phyloP scores from a whole-genome alignment of 2,888 invertebrate species.

The Cheilosia impressa region DNA sequence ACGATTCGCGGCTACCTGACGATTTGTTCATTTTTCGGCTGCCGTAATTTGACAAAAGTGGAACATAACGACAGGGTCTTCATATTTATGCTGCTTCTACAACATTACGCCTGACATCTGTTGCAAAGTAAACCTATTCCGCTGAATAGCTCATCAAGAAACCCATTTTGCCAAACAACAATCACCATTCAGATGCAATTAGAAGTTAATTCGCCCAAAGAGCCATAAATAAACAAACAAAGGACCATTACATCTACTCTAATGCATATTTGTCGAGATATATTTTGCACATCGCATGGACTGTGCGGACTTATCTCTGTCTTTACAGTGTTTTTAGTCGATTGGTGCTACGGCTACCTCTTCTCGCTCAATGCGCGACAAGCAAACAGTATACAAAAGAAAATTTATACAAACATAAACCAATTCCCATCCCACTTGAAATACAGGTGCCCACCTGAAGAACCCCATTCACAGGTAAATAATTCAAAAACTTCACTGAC shows the following conservation, averaged over 20 bases:
- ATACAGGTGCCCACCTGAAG: slow-evolving; percentile 38
- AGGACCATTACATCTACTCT: slow-evolving; percentile 26
- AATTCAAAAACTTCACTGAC: slow-evolving; percentile 31
- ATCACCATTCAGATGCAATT: slow-evolving; percentile 28
- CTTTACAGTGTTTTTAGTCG: neutral
- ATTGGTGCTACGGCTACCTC: neutral
- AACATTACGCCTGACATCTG: neutral
- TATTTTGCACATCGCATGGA: slow-evolving; percentile 19
- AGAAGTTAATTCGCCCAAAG: slow-evolving; percentile 13
- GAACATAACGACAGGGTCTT: neutral
- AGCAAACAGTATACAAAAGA: slow-evolving; percentile 8
- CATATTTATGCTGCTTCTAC: neutral
- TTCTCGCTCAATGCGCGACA: neutral
- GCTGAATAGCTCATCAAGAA: neutral
- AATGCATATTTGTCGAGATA: slow-evolving; percentile 28
- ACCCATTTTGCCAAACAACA: neutral
- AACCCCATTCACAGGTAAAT: slow-evolving; percentile 53
- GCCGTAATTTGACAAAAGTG: neutral
- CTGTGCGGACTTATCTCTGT: neutral
- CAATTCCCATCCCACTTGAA: slow-evolving; percentile 39
- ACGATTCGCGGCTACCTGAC: too few species aligned
- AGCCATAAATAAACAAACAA: slow-evolving; percentile 27
- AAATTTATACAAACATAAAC: slow-evolving; percentile 21
- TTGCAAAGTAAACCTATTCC: neutral
- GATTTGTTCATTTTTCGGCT: too few species aligned